Percentiles rank a stretch among this genome's conserved stretches.
Evolutionary conservation across 2,888 invertebrate genomes (phyloP).

Genomic region (Selenia dentaria): DNA sequence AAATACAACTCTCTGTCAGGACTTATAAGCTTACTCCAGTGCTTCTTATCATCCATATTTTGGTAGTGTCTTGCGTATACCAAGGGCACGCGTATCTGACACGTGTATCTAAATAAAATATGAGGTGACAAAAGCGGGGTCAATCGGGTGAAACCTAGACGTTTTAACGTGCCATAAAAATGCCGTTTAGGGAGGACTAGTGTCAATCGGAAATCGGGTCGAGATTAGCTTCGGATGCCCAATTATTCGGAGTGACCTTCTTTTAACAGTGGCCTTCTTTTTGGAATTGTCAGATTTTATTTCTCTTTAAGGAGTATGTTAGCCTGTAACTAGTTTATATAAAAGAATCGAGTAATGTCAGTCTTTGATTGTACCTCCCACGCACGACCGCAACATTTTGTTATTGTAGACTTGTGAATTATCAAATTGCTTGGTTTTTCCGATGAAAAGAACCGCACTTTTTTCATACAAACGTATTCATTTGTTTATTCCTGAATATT

Average conservation of each 20-base stretch:
- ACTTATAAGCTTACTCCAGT: slow-evolving; percentile 4
- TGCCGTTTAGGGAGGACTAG: slow-evolving; percentile 11
- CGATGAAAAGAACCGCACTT: too few relatives aligned
- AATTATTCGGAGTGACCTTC: slow-evolving; percentile 13
- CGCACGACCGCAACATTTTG: too few relatives aligned
- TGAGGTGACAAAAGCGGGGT: slow-evolving; percentile 30
- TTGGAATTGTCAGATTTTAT: too few relatives aligned
- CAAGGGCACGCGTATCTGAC: slow-evolving; percentile 25
- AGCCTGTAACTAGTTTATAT: too few relatives aligned
- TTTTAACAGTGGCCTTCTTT: slow-evolving; percentile 7
- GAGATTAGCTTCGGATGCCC: slow-evolving; percentile 8
- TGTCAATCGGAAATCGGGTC: slow-evolving; percentile 5
- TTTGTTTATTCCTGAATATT: too few relatives aligned
- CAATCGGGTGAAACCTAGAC: slow-evolving; percentile 24
- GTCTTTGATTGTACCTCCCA: too few relatives aligned
- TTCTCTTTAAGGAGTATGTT: too few relatives aligned
- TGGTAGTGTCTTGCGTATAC: slow-evolving; percentile 7
- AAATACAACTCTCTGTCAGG: slow-evolving; percentile 2
- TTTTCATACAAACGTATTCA: too few relatives aligned
- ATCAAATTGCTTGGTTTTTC: too few relatives aligned
- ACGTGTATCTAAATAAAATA: slow-evolving; percentile 33
- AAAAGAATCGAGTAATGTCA: too few relatives aligned
- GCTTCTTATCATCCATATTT: slow-evolving; percentile 20
- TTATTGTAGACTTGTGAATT: too few relatives aligned
- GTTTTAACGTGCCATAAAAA: slow-evolving; percentile 26